phyloP scores from a whole-genome alignment of 2,888 invertebrate genomes.

The Linnaemya vulpina region DNA sequence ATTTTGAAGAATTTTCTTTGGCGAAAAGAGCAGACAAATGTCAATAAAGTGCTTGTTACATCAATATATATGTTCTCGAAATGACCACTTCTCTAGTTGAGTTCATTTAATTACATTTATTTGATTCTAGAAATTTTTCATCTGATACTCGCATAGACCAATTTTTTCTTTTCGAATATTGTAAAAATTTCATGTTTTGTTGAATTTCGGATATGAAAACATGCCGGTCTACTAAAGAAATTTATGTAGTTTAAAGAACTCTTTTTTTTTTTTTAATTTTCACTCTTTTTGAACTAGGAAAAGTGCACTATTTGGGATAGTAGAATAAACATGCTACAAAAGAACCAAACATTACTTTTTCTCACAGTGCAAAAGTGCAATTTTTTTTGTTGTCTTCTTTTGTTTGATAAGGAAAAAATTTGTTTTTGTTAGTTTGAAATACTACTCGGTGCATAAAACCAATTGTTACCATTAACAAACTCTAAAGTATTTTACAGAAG shows the following conservation, averaged over 20 bases:
- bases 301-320: constrained; percentile 45
- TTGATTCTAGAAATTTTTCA: background rate
- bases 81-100: background rate
- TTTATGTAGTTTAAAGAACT: constrained; percentile 9
- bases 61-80: background rate
- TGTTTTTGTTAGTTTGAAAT: constrained; percentile 10
- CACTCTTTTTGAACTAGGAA: constrained; percentile 30
- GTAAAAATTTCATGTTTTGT: constrained; percentile 52
- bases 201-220: constrained; percentile 46
- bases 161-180: constrained; percentile 18
- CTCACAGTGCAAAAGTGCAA: constrained; percentile 64
- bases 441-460: constrained; percentile 47
- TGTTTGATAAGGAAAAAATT: background rate
- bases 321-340: constrained; percentile 57
- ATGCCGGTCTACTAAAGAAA: constrained; percentile 51
- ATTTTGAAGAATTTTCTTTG: constrained; percentile 44
- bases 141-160: constrained; percentile 35
- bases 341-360: constrained; percentile 67
- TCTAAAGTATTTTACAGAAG: constrained; percentile 34
- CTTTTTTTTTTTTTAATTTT: constrained; percentile 23
- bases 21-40: constrained; percentile 53
- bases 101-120: background rate
- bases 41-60: constrained; percentile 48
- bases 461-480: constrained; percentile 18
- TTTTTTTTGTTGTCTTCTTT: constrained; percentile 1